phyloP scores from a whole-genome alignment of 2,888 invertebrate species.

The Geotrupes spiniger region DNA sequence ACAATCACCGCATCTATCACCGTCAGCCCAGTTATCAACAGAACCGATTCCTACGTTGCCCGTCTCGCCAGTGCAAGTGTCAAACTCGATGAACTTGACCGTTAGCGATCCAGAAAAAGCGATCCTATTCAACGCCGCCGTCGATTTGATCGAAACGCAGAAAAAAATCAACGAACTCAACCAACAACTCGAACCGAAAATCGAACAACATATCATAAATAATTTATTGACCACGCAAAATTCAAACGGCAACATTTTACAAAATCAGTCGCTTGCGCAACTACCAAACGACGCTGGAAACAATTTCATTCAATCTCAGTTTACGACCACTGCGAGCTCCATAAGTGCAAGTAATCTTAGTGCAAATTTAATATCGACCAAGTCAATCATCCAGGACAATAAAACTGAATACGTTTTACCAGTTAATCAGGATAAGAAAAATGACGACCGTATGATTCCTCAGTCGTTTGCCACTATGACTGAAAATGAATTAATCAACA shows the following conservation, averaged over 20 bases:
- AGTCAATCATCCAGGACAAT: slow-evolving; percentile 54
- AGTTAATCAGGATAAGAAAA: slow-evolving; percentile 40
- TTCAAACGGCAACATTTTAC: slow-evolving; percentile 18
- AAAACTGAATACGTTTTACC: slow-evolving; percentile 47
- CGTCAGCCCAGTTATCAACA: slow-evolving; percentile 10
- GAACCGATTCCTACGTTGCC: slow-evolving; percentile 13
- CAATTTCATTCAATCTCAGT: slow-evolving; percentile 29
- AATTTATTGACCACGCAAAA: slow-evolving; percentile 32
- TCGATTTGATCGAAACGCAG: slow-evolving; percentile 66
- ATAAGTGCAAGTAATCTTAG: slow-evolving; percentile 46
- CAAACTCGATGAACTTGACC: slow-evolving; percentile 8
- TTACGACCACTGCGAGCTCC: slow-evolving; percentile 21
- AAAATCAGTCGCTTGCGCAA: slow-evolving; percentile 24
- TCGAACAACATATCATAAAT: slow-evolving; percentile 48
- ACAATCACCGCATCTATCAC: slow-evolving; percentile 13
- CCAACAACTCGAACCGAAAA: slow-evolving; percentile 40
- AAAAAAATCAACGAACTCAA: slow-evolving; percentile 55
- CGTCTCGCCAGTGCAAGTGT: slow-evolving; percentile 5
- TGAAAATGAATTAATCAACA: slow-evolving; percentile 82
- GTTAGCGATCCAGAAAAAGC: slow-evolving; percentile 64
- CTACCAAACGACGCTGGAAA: slow-evolving; percentile 26
- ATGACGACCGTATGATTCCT: slow-evolving; percentile 58
- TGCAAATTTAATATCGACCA: slow-evolving; percentile 56
- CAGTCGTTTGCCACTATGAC: slow-evolving; percentile 80
- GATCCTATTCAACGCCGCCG: slow-evolving; percentile 73